Evolutionary conservation across 2,888 invertebrate genomes (phyloP).

Genomic region (Ectemnius continuus): DNA sequence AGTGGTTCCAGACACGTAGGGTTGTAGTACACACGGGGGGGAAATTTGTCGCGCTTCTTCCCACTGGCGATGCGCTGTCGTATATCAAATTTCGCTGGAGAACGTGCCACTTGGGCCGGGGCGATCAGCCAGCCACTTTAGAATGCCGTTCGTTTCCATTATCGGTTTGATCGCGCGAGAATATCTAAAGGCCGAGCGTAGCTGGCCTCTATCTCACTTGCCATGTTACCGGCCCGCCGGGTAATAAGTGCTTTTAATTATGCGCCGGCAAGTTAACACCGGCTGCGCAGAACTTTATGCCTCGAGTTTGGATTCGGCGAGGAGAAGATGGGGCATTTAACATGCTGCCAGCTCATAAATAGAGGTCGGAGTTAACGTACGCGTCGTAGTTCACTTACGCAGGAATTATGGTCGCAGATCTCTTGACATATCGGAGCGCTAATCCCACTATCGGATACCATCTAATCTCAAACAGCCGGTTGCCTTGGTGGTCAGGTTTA

Average conservation of each 20-base stretch:
- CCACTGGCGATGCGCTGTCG: constrained; percentile 1
- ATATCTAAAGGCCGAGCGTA: background rate
- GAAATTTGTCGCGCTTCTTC: constrained; percentile 46
- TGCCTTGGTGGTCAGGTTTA: constrained; percentile 9
- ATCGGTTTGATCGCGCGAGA: constrained; percentile 25
- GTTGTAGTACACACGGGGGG: constrained; percentile 39
- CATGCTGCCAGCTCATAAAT: background rate
- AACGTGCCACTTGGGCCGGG: constrained; percentile 7
- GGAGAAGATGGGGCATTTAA: background rate
- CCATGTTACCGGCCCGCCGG: background rate
- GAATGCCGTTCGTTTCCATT: constrained; percentile 30
- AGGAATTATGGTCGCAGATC: background rate
- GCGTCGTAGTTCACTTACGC: background rate
- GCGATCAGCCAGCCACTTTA: constrained; percentile 11
- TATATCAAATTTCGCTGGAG: constrained; percentile 31
- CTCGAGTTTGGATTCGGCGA: background rate
- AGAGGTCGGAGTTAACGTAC: background rate
- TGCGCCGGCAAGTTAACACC: background rate
- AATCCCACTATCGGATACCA: constrained; percentile 16
- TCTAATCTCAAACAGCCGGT: constrained; percentile 26
- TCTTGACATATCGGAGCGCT: background rate
- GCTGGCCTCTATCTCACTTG: background rate
- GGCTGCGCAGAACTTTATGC: constrained; percentile 3
- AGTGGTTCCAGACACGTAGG: constrained; percentile 31
- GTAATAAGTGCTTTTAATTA: constrained; percentile 9